Evolutionary conservation across 2,113 vertebrate species (phyloP), one percentile per base, ranked within the genome.

Genomic region (Dasyprocta punctata): DNA sequence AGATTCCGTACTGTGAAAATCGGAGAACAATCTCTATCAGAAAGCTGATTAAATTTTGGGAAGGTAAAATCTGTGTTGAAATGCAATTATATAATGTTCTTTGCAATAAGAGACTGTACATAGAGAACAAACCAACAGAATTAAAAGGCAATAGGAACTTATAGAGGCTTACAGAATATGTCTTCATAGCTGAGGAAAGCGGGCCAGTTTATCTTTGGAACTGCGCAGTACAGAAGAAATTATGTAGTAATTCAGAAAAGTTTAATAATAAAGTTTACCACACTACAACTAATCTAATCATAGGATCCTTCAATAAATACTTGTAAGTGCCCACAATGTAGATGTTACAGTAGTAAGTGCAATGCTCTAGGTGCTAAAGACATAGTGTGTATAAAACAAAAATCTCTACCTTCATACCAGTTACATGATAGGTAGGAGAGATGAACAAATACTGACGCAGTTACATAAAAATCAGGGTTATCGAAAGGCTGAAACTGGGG

Each of bases 281-380:
- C 81, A 61, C 20, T 86, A 11, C 30, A 89, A 95, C n/a, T 96
- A 88, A 41, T 86, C 56, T 77, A 49, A 96, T 56, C 85, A 92
- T 1, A 95, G 81, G 33, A 92, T 49, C 77, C 26, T 47, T 47
- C 33, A 90, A 90, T n/a, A 78, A 75, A 44, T 80, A 94, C n/a
- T 73, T 92, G 54, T n/a, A 22, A 89, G 28, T 87, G 69, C 1
- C 52, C 38, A 65, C 20, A 69, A 84, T 44, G 44, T 47, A 73
- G 41, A 22, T 75, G n/a, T 81, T 91, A 36, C 10, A 20, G 30
- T 47, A 69, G 6, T 47, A 81, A 69, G 20, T 93, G 13, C 10
- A 89, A 36, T 61, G n/a, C 20, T 85, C 69, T 33, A 77, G 71
- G 63, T 75, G 89, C 41, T 93, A 78, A 75, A 85, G 30, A 87